Base-by-base conservation (phyloP, 1,140 invertebrate genomes). In the Pteromalus puparum region DNA sequence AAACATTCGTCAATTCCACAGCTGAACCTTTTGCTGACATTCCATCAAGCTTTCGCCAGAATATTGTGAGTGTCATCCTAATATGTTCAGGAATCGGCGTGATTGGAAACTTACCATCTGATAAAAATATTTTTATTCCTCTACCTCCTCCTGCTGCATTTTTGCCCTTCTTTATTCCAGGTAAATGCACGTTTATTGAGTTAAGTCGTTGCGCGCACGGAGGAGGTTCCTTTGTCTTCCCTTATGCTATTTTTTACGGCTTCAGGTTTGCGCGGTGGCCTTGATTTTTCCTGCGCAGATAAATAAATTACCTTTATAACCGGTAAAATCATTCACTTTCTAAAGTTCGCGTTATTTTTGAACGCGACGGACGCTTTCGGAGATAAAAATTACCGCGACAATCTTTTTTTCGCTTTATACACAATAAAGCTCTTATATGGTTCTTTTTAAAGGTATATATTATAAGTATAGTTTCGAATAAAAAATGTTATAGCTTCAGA, bases 121-220 rank as follows among this genome's bases (percentile, higher is more conserved):
- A n/a, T n/a, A n/a, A n/a, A n/a, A n/a, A n/a, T n/a, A 72, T 42
- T n/a, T 65, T 65, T 70, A 65, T 83, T 68, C 65, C 74, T 67
- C 5, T n/a, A 12, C 2, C 1, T 34, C 42, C 28, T 82, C n/a
- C 15, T 28, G n/a, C 46, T 28, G 67, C 26, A 70, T 61, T 61
- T 61, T 61, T n/a, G 73, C 73, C 34, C 28, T 81, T 30, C 26
- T 81, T 70, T 46, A 10, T 61, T 81, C 4, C 34, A 21, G 26
- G n/a, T 46, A 72, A 72, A 48, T 53, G 79, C 42, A 30, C 67
- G 42, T 72, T 81, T 81, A 81, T 81, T 73, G 38, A 81, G 67
- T 72, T 18, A 53, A 72, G 21, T 68, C n/a, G 67, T 68, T 26
- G 67, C 6, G 67, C n/a, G 65, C 67, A 42, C 13, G 15, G 65